Evolutionary conservation across 2,888 invertebrate species (phyloP), one percentile per base, ranked within the genome.

Genomic region (Drosophila diplacantha): DNA sequence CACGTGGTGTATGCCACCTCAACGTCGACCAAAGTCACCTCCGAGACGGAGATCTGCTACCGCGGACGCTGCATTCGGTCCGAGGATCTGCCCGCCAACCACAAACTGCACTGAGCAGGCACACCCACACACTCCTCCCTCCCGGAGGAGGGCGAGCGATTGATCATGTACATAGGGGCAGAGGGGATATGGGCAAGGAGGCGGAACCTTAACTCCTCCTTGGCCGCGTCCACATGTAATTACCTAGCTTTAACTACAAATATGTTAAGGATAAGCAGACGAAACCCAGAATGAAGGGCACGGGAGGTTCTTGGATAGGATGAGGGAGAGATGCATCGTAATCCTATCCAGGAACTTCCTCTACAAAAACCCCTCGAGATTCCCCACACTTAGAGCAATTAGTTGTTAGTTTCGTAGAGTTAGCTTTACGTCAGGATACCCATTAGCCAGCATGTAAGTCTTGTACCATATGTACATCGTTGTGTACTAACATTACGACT

Each of bases 41-140:
- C 95, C 74, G 95, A 95, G 91, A 95, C 95, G 34, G 95, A 95
- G 89, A 96, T 96, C 69, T 96, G 96, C 85, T 96, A 93, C 87
- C 92, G 94, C 85, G 96, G 96, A 14, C 92, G 93, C 83, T 96
- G 96, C 87, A 92, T 95, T 69, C 95, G 95, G 89, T 91, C 91
- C 54, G 87, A 87, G 57, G 87, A 87, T 76, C 75, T 87, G 74
- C 87, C 87, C 58, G 70, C 86, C 64, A 87, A 87, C 65, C 87
- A 87, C 76, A 87, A 87, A 76, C 75, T 87, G 73, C 85, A 87
- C 74, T 87, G 83, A 81, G 67, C 43, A 20, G 18, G 29, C 8
- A 5, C 44, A 8, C 11, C 9, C 11, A 16, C 7, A 7, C n/a
- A n/a, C n/a, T n/a, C n/a, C n/a, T n/a, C n/a, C n/a, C n/a, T 26